Evolutionary conservation across 2,797 vertebrate genomes (phyloP), one percentile per base, ranked within the genome.

Genomic region (Characodon lateralis): DNA sequence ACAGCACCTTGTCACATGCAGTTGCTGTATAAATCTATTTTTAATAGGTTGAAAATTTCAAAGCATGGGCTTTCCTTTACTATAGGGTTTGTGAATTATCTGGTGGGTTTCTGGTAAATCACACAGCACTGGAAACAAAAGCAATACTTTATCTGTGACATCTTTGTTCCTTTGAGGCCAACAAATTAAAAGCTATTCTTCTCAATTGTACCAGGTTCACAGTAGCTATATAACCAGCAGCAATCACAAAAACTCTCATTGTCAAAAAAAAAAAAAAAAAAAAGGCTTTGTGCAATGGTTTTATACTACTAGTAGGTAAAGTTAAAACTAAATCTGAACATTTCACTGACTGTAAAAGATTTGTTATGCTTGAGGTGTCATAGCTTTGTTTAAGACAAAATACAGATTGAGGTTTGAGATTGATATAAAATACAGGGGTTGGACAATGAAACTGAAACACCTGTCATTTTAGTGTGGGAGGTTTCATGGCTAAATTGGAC

Each of bases 171-270:
- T 78, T 77, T 59, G 71, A 86, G 78, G 31, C 24, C 46, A 3
- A 5, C 58, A 59, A 84, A 87, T 72, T 28, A 89, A 86, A 80
- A 70, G 35, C 1, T 13, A 77, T 82, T 76, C 46, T 74, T 81
- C 55, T 76, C 65, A 51, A 71, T 71, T 78, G 75, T 56, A 18
- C 72, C 50, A 39, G 13, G 53, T 35, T 78, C 75, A 77, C 69
- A 83, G 68, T 31, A 61, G 20, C 61, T 28, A 55, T 70, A 39
- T 73, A 8, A 59, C 26, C 26, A 31, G 51, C 6, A 12, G 22
- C 77, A 86, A 78, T 72, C 50, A 13, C 8, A 75, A 75, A 73
- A 78, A 6, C 18, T 66, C 70, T 50, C n/a, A 65, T 59, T 70
- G 71, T 75, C 1, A 28, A 28, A 28, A 28, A 28, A 28, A 28